Percentiles rank a stretch among this genome's conserved stretches.
These are phyloP conservation scores for Zele albiditarsus DNA, from an alignment of 2,888 invertebrate genomes.

Conservation along the genomic window DNA sequence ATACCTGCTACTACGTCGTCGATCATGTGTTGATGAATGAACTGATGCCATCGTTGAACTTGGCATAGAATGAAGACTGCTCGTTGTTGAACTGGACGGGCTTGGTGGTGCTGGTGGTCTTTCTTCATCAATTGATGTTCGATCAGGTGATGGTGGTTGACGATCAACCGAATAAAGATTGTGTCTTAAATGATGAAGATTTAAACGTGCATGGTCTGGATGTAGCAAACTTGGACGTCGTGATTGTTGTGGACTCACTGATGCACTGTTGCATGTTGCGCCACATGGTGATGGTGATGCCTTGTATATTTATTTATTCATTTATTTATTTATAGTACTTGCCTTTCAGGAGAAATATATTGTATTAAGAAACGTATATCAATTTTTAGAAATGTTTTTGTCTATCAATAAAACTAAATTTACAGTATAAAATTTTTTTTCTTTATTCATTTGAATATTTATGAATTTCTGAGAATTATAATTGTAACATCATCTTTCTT, in stretches of 20 bases:
- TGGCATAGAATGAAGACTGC: slow-evolving; percentile 69
- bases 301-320: slow-evolving; percentile 60
- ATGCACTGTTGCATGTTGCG: slow-evolving; percentile 62
- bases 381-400: too few relatives aligned
- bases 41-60: slow-evolving; percentile 66
- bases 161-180: slow-evolving; percentile 69
- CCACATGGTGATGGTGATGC: slow-evolving; percentile 72
- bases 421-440: too few relatives aligned
- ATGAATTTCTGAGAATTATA: too few relatives aligned
- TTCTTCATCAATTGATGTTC: slow-evolving; percentile 71
- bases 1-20: slow-evolving; percentile 69
- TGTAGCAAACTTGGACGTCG: slow-evolving; percentile 79
- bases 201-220: slow-evolving; percentile 81
- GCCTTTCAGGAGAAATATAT: too few relatives aligned
- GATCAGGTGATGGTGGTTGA: slow-evolving; percentile 69
- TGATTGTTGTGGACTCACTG: slow-evolving; percentile 68
- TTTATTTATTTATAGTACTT: neutral
- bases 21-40: slow-evolving; percentile 64
- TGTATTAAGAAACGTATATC: too few relatives aligned
- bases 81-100: slow-evolving; percentile 70
- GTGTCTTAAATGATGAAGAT: slow-evolving; percentile 72
- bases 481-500: slow-evolving; percentile 16
- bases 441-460: too few relatives aligned
- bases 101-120: slow-evolving; percentile 65
- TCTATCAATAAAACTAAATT: too few relatives aligned